Conservation (phyloP, 2,888 invertebrate genomes). For the Carabus problematicus region DNA sequence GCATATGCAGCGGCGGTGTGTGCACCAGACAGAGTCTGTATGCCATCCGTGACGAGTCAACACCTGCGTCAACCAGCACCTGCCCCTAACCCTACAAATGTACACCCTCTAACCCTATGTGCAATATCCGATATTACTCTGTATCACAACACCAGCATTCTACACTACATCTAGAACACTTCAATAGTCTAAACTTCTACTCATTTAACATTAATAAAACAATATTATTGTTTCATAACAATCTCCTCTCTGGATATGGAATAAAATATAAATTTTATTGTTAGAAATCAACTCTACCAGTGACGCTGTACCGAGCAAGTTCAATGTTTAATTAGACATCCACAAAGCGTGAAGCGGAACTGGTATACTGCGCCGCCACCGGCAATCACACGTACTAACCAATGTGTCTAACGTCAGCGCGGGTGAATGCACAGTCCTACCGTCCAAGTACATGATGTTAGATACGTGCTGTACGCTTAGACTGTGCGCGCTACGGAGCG, state of each 20-base stretch:
- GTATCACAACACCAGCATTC: too few relatives aligned
- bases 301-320: constrained; percentile 21
- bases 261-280: too few relatives aligned
- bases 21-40: constrained; percentile 5
- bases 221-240: too few relatives aligned
- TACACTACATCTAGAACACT: too few relatives aligned
- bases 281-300: constrained; percentile 2
- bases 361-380: background rate
- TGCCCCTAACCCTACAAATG: too few relatives aligned
- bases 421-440: too few relatives aligned
- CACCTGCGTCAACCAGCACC: constrained; percentile 14
- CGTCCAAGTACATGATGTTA: too few relatives aligned
- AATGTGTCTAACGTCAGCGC: background rate
- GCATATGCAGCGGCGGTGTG: background rate
- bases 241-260: too few relatives aligned
- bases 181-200: background rate
- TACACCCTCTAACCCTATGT: too few relatives aligned
- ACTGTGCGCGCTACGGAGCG: too few relatives aligned
- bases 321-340: constrained; percentile 38
- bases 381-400: constrained; percentile 4
- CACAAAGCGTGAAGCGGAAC: constrained; percentile 38
- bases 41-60: constrained; percentile 28
- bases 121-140: too few relatives aligned
- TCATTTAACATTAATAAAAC: background rate
- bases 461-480: too few relatives aligned